A percentile compares a stretch with the other conserved stretches of the same genome.
These are phyloP conservation scores for Laterallus jamaicensis DNA, from an alignment of 2,113 vertebrate species.

Conservation along the genomic window DNA sequence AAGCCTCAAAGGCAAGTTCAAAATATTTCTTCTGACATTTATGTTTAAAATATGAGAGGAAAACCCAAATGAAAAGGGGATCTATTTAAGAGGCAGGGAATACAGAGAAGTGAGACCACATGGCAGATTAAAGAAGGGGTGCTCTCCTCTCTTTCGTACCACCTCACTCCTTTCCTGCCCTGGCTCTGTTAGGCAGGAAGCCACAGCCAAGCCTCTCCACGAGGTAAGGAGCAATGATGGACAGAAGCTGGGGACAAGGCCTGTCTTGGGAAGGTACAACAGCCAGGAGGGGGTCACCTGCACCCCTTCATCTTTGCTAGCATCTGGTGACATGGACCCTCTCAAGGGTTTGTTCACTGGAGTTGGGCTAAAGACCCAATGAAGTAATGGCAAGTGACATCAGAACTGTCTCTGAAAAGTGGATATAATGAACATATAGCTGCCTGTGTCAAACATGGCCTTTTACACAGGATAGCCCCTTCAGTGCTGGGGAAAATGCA, in stretches of 20 bases:
- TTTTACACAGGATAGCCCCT: constrained; percentile 15
- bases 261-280: not conserved
- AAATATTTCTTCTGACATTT: not conserved
- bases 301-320: not conserved
- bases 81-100: not conserved
- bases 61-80: not conserved
- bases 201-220: not conserved
- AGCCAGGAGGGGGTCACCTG: not conserved
- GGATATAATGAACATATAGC: not conserved
- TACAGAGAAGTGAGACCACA: not conserved
- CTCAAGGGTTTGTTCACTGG: not conserved
- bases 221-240: not conserved
- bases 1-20: not conserved
- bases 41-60: not conserved
- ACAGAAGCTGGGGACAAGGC: not conserved
- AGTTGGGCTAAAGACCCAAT: not conserved
- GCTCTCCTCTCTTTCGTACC: not conserved
- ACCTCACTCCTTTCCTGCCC: not conserved
- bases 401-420: not conserved
- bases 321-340: rapidly evolving
- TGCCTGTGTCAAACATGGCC: not conserved
- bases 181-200: not conserved
- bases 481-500: not conserved
- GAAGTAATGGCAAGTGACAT: not conserved
- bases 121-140: not conserved